Percentiles rank a stretch among this genome's conserved stretches.
Evolutionary conservation across 2,113 vertebrate genomes (phyloP).

Genomic region (Embiotoca jacksoni): DNA sequence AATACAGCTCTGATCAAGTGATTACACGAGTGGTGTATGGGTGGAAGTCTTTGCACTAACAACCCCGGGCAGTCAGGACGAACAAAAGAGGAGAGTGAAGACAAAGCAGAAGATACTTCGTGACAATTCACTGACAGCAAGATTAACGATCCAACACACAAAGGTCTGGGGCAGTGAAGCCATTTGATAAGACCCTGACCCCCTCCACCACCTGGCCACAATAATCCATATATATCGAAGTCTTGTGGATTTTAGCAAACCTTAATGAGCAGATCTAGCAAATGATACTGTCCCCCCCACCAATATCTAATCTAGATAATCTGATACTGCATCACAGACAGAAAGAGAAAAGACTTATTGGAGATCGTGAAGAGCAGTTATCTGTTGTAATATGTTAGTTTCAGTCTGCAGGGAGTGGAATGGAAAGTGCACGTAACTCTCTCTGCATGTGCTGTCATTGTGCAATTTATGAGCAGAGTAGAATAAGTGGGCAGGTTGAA

Average conservation of each 20-base stretch:
- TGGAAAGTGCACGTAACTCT: constrained; percentile 6
- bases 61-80: constrained; percentile 11
- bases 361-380: constrained; percentile 55
- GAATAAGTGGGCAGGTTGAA: constrained; percentile 68
- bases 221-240: constrained; percentile 65
- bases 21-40: constrained; percentile 65
- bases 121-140: constrained; percentile 72
- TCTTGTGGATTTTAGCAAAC: constrained; percentile 59
- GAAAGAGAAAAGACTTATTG: constrained; percentile 64
- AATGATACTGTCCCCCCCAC: constrained; percentile 31
- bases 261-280: constrained; percentile 61
- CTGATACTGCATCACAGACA: constrained; percentile 57
- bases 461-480: constrained; percentile 56
- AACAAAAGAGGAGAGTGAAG: constrained; percentile 21
- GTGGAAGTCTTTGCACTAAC: constrained; percentile 26
- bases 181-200: constrained; percentile 68
- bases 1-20: constrained; percentile 71
- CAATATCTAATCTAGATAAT: constrained; percentile 63
- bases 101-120: constrained; percentile 50
- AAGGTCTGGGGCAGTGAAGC: constrained; percentile 57
- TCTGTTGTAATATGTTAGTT: constrained; percentile 59
- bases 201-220: constrained; percentile 57
- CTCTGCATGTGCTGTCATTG: background rate
- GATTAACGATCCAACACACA: constrained; percentile 76
- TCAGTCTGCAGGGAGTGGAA: constrained; percentile 16